These are phyloP conservation scores for Hylaeus volcanicus DNA, from an alignment of 1,140 invertebrate species.

Conservation along the genomic window DNA sequence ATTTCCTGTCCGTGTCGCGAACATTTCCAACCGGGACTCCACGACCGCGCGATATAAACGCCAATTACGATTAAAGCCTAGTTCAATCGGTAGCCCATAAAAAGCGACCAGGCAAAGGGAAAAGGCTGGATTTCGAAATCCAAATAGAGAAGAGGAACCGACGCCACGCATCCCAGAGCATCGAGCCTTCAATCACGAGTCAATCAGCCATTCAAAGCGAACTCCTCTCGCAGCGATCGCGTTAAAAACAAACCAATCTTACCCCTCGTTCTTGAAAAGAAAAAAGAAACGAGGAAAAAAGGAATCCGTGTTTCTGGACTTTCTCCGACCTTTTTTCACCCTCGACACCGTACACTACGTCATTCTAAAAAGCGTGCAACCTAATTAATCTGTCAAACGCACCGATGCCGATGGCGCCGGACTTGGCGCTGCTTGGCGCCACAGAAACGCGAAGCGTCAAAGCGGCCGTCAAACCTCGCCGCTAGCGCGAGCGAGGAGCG, in stretches of 20 bases:
- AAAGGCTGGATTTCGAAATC: too few species aligned
- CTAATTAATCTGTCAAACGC: constrained; percentile 48
- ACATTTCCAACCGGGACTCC: too few species aligned
- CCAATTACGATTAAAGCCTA: too few species aligned
- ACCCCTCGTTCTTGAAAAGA: neutral
- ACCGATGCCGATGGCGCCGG: neutral
- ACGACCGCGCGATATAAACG: too few species aligned
- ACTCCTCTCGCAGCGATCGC: neutral
- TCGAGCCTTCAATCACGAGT: constrained; percentile 27
- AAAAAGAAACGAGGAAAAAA: neutral
- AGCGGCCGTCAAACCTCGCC: constrained; percentile 24
- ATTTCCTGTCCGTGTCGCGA: too few species aligned
- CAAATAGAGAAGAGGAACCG: neutral
- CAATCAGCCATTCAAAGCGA: constrained; percentile 5
- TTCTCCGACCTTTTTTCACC: neutral
- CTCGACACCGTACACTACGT: neutral
- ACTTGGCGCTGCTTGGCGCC: neutral
- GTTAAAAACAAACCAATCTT: constrained; percentile 29
- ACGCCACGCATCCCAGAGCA: neutral
- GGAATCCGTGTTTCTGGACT: neutral
- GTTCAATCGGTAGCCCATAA: too few species aligned
- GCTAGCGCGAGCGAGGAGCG: neutral
- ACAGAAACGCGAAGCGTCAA: constrained; percentile 8
- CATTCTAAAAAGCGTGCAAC: constrained; percentile 29
- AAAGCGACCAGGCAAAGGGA: too few species aligned